phyloP scores from a whole-genome alignment of 2,113 vertebrate genomes.

The Plestiodon gilberti region DNA sequence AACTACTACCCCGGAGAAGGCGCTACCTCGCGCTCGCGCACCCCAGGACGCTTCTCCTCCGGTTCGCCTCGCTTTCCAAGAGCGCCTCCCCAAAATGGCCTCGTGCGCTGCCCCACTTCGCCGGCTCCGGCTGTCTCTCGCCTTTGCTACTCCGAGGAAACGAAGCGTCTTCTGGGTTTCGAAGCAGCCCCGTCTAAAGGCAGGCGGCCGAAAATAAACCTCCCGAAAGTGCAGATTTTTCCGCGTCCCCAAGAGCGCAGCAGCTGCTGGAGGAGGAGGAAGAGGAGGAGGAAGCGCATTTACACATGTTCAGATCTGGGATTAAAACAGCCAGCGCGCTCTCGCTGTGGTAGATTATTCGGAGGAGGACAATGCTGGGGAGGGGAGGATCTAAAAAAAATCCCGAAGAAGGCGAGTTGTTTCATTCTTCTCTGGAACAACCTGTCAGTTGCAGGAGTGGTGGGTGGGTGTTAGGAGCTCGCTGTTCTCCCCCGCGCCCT shows the following conservation, averaged over 20 bases:
- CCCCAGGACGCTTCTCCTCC: no score
- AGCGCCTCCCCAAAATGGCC: no score
- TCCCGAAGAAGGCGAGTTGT: not conserved
- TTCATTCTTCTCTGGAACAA: not conserved
- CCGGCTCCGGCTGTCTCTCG: no score
- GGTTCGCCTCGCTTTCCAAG: no score
- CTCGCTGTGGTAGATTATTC: no score
- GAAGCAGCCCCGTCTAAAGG: conserved; percentile 6
- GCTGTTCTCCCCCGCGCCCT: not conserved
- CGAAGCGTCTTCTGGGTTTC: no score
- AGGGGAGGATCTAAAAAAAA: not conserved
- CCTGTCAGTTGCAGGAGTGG: not conserved
- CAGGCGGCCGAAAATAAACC: conserved; percentile 54
- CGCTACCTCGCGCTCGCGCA: no score
- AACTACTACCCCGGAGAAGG: not conserved
- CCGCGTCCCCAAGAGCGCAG: conserved; percentile 39
- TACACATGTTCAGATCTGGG: not conserved
- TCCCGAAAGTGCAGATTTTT: not conserved
- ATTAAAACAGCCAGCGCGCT: not conserved
- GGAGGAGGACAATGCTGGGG: not conserved
- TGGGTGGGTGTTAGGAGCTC: not conserved
- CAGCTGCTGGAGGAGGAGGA: conserved; percentile 14
- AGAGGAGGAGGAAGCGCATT: not conserved
- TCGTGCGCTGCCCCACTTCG: no score
- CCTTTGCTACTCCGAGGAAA: no score